Percentiles rank a stretch among this genome's conserved stretches.
Conservation (phyloP, 2,113 vertebrate species). For the Tetrao urogallus region DNA sequence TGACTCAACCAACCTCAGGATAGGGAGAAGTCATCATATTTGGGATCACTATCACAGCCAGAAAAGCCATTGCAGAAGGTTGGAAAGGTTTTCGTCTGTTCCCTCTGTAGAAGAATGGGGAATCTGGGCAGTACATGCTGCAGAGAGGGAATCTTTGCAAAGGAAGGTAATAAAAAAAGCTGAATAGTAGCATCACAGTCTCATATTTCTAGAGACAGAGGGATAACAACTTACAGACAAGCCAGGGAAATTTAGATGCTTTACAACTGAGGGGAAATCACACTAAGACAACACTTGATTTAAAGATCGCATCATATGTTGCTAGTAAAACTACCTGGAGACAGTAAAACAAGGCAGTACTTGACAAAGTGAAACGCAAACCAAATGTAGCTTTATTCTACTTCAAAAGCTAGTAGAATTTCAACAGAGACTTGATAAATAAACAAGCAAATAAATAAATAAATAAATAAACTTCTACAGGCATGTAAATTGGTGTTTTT, state of each 20-base stretch:
- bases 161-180: neutral
- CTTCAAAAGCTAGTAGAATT: neutral
- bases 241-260: neutral
- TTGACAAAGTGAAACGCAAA: neutral
- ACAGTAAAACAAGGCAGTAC: neutral
- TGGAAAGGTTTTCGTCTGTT: neutral
- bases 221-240: neutral
- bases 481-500: too few relatives aligned
- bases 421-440: too few relatives aligned
- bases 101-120: neutral
- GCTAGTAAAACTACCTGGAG: neutral
- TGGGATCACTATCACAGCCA: neutral
- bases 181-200: neutral
- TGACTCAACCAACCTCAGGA: too few relatives aligned
- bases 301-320: neutral
- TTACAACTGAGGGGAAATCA: neutral
- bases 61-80: rapidly evolving
- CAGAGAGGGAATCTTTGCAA: neutral
- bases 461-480: too few relatives aligned
- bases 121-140: neutral
- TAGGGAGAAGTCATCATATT: rapidly evolving
- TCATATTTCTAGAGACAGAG: neutral
- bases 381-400: neutral
- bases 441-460: too few relatives aligned
- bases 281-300: neutral